Evolutionary conservation across 2,797 vertebrate species (phyloP), one percentile per base, ranked within the genome.

Genomic region (Columba guinea): DNA sequence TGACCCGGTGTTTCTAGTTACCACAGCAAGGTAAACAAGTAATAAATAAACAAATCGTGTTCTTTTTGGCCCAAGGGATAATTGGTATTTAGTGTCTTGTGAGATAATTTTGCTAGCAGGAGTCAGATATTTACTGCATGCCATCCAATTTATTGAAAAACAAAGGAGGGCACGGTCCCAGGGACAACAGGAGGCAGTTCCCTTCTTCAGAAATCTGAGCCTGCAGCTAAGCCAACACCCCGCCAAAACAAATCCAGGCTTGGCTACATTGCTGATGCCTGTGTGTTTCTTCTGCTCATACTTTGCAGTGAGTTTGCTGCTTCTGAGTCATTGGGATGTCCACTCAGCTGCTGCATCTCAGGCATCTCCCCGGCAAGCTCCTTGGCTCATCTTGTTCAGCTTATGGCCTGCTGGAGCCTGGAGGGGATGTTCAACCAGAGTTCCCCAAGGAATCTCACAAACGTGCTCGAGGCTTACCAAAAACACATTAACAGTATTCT

Each of bases 71-170:
- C 34, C 15, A 35, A 52, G 9, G 41, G 19, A 13, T 59, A 70
- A 84, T 76, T 86, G 52, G 28, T 69, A 65, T 78, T 90, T 88
- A 84, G 63, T 22, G 46, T 68, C 84, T 55, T 87, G 78, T 93
- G 90, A 95, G 78, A 85, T 77, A 92, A 91, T 94, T 95, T 76
- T 87, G 41, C 62, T 83, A 49, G 55, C n/a, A 83, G 64, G 52
- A 95, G 62, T 49, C 90, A 97, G 73, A 19, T 94, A 83, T 85
- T 93, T 95, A 86, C 58, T 89, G 46, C 27, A 7, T 92, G 75
- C 92, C 81, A 77, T 95, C 74, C 60, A 63, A 7, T 82, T 89
- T 69, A 11, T 89, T 93, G 82, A 41, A 82, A 93, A 93, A 84
- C 49, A 81, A 71, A 62, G 0, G 12, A 93, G 39, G 59, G 52